Conservation (phyloP, 2,888 invertebrate genomes). For the Augiades crinisus region DNA sequence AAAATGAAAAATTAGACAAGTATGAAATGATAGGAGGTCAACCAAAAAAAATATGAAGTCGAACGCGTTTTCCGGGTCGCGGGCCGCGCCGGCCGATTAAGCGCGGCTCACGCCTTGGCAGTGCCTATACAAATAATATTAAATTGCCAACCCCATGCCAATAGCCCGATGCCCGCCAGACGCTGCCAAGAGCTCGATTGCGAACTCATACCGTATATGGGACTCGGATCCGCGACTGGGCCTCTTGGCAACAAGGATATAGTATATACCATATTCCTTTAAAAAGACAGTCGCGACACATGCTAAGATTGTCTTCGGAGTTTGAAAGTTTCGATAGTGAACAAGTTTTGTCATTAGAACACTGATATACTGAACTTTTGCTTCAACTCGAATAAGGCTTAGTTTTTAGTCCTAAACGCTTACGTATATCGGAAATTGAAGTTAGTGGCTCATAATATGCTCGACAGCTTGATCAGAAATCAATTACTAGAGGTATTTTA, state of each 20-base stretch:
- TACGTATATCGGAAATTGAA: not conserved
- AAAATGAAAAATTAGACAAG: not conserved
- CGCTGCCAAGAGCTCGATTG: slow-evolving; percentile 59
- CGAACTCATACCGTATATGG: slow-evolving; percentile 27
- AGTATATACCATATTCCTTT: not conserved
- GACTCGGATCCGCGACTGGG: slow-evolving; percentile 20
- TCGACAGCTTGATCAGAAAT: slow-evolving; percentile 15
- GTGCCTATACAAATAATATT: slow-evolving; percentile 76
- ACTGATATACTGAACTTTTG: too few species aligned
- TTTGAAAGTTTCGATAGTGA: slow-evolving; percentile 6
- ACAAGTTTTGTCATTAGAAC: slow-evolving; percentile 2
- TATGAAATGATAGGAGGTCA: slow-evolving; percentile 7
- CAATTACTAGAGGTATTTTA: slow-evolving; percentile 18
- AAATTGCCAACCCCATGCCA: slow-evolving; percentile 73
- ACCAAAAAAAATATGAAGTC: slow-evolving; percentile 31
- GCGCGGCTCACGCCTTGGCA: slow-evolving; percentile 56
- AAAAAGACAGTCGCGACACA: slow-evolving; percentile 3
- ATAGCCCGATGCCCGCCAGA: slow-evolving; percentile 50
- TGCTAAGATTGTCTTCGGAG: not conserved
- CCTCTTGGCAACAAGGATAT: slow-evolving; percentile 24
- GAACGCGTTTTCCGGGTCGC: slow-evolving; percentile 59
- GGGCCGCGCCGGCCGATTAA: slow-evolving; percentile 51
- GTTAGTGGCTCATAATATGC: too few species aligned
- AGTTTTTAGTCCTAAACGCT: too few species aligned
- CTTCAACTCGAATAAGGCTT: too few species aligned